Base-by-base conservation (phyloP, 2,797 vertebrate species). In the Lithobates pipiens region DNA sequence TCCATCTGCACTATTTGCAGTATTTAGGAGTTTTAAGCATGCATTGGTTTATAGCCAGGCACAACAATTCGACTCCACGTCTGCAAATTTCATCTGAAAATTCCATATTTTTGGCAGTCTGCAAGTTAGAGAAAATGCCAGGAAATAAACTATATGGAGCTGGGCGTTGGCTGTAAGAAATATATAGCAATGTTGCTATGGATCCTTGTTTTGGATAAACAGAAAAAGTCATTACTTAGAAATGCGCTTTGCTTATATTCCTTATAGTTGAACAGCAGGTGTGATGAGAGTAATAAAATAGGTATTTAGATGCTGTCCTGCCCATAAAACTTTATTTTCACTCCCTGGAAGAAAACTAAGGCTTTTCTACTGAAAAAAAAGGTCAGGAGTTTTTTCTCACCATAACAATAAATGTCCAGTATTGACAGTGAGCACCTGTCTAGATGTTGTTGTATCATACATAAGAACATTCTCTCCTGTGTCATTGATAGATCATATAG, bases 91-190 rank as follows among this genome's bases (percentile, higher is more conserved):
- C 82, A 73, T 86, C 54, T 73, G 23, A 25, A 13, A 57, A 82
- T 77, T 76, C 72, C 65, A 70, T 67, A 76, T 77, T 70, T 86
- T 77, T 86, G 85, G 85, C 85, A 86, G 67, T 57, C 69, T 18
- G 23, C n/a, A 77, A 68, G 27, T 44, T 23, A 54, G 67, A 71
- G 77, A 63, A 77, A 77, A 21, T 77, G 73, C 79, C 67, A 77
- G 54, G 75, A 73, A 72, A 72, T 6, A 80, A 85, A 74, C 61
- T 80, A 82, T 83, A 86, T 83, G 57, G n/a, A 86, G 16, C 68
- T 54, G 80, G 80, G 85, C 25, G 80, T 86, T 63, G 80, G 69
- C 80, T 69, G 18, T 36, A 76, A 25, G 75, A 68, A 78, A 85
- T 77, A 68, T 86, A 86, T 83, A 83, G 85, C 21, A 21, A 29